These are phyloP conservation scores for Thera obeliscata DNA, from an alignment of 2,888 invertebrate genomes.

Conservation along the genomic window DNA sequence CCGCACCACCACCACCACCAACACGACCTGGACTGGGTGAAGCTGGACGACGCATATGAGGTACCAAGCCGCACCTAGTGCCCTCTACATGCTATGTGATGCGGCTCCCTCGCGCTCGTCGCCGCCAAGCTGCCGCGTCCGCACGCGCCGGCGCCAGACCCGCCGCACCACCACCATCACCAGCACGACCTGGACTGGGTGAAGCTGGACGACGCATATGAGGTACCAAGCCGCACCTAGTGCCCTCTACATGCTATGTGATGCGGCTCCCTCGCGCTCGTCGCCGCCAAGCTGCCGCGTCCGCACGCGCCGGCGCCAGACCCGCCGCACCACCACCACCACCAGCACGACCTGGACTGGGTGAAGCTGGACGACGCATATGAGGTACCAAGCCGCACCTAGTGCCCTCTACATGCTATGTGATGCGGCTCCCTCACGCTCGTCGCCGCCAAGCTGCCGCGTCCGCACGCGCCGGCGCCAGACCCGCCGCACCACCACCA, in stretches of 20 bases:
- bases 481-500: conserved; percentile 82
- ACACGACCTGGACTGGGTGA: conserved; percentile 87
- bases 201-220: conserved; percentile 85
- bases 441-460: conserved; percentile 94
- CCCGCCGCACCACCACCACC: conserved; percentile 83
- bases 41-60: conserved; percentile 85
- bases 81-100: conserved; percentile 45
- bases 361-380: conserved; percentile 86
- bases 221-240: conserved; percentile 57
- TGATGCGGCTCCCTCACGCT: conserved; percentile 93
- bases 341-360: conserved; percentile 85
- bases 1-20: conserved; percentile 83
- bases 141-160: conserved; percentile 89
- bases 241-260: no score
- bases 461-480: conserved; percentile 92
- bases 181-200: conserved; percentile 87
- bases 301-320: conserved; percentile 91
- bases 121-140: conserved; percentile 95
- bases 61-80: conserved; percentile 47
- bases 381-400: conserved; percentile 63
- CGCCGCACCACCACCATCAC: conserved; percentile 83
- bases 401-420: no score
- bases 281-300: conserved; percentile 94
- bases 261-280: conserved; percentile 93
- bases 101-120: conserved; percentile 94